These are phyloP conservation scores for Morpho deidamia DNA, from an alignment of 2,888 invertebrate genomes.

Conservation along the genomic window DNA sequence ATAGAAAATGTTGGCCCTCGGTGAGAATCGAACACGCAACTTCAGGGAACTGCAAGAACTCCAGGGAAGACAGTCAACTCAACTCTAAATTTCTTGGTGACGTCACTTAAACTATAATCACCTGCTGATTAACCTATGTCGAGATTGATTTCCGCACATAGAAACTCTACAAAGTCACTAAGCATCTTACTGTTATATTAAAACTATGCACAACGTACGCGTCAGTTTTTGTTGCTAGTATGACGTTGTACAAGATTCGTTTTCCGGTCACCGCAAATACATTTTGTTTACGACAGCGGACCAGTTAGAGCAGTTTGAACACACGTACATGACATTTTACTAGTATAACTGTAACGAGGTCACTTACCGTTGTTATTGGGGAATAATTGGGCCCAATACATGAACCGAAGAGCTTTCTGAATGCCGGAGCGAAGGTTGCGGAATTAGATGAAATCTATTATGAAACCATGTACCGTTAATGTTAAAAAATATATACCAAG, in stretches of 20 bases:
- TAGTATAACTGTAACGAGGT: conserved; percentile 68
- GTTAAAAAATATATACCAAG: conserved; percentile 14
- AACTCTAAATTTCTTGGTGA: no score
- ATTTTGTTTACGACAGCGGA: conserved; percentile 30
- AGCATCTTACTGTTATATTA: background rate
- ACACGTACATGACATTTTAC: conserved; percentile 66
- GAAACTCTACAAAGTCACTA: no score
- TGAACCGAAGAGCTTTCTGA: conserved; percentile 32
- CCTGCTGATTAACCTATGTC: no score
- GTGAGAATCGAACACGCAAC: no score
- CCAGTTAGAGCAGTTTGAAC: conserved; percentile 47
- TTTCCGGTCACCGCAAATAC: conserved; percentile 29
- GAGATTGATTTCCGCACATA: no score
- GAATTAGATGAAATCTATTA: conserved; percentile 18
- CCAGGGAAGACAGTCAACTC: no score
- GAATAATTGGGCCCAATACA: conserved; percentile 41
- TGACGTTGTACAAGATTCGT: conserved; percentile 16
- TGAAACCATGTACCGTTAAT: conserved; percentile 20
- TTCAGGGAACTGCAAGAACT: no score
- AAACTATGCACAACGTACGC: background rate
- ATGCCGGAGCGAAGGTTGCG: conserved; percentile 53
- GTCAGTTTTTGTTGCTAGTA: background rate
- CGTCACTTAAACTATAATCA: no score
- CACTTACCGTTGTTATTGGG: conserved; percentile 58
- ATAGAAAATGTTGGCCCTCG: no score